Base-by-base conservation (phyloP, 2,888 invertebrate species). In the Andrena camellia region DNA sequence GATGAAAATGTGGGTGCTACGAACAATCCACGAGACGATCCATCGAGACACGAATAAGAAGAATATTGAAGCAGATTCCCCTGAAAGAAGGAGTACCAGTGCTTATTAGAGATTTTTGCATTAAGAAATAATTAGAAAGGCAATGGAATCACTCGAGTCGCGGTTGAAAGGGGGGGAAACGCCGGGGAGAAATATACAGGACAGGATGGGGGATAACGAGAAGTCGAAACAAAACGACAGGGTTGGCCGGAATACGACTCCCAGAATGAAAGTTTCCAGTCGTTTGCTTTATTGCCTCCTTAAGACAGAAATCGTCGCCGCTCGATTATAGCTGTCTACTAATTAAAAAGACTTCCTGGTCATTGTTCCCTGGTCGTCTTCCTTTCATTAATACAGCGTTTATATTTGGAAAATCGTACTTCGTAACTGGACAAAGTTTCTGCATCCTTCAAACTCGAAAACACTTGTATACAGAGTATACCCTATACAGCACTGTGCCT, bases 271-370 rank as follows among this genome's bases (percentile, higher is more conserved):
- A 67, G 71, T 73, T 70, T 73, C 71, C 78, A 54, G 67, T 68
- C 66, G 50, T 68, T 75, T 81, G 66, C 64, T 81, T 82, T 71
- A 81, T 80, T 75, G 42, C 66, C 60, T 60, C 26, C 33, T 79
- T 73, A 69, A 59, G 48, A 50, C 62, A 54, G 76, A 64, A 72
- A 68, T 68, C 71, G 72, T 73, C 69, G 60, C 50, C 73, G 64
- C 54, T 83, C 42, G 66, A 81, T 83, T 81, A 81, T 77, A 72
- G 70, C 66, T 77, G 57, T 35, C 81, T 67, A 60, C 60, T 74
- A 83, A 83, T 83, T 81, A 69, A 67, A 52, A 66, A 48, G 23
- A 52, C 66, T 74, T 77, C 50, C 64, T 13, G 8, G 50, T 50
- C 63, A 31, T 70, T 62, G 72, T 72, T 54, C 60, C 26, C 6